phyloP scores from a whole-genome alignment of 2,888 invertebrate genomes.

The Protonemura montana region DNA sequence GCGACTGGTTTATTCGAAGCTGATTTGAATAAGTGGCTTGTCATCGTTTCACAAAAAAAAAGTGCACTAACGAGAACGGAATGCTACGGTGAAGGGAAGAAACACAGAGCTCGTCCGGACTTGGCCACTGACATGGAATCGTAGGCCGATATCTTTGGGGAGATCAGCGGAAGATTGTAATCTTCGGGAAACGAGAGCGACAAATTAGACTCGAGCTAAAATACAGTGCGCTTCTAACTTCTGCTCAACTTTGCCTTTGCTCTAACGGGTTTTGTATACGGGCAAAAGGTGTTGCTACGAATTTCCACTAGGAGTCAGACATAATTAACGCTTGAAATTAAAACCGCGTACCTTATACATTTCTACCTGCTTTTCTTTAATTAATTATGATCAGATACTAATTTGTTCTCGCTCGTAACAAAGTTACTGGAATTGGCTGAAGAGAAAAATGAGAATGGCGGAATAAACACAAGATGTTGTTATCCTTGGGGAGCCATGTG shows the following conservation, averaged over 20 bases:
- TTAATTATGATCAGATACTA: conserved; percentile 17
- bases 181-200: background rate
- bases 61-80: background rate
- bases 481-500: background rate
- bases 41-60: background rate
- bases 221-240: background rate
- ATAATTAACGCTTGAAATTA: background rate
- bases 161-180: background rate
- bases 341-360: background rate
- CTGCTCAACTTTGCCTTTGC: background rate
- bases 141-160: background rate
- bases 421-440: background rate
- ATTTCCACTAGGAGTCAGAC: background rate
- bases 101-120: background rate
- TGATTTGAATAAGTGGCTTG: conserved; percentile 12
- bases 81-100: background rate
- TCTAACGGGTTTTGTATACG: background rate
- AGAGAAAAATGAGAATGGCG: background rate
- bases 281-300: background rate
- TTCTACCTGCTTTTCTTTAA: background rate
- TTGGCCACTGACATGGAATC: background rate
- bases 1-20: background rate
- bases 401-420: background rate
- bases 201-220: background rate
- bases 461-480: background rate